These are phyloP conservation scores for Megalops cyprinoides DNA, from an alignment of 2,797 vertebrate species.

Conservation along the genomic window DNA sequence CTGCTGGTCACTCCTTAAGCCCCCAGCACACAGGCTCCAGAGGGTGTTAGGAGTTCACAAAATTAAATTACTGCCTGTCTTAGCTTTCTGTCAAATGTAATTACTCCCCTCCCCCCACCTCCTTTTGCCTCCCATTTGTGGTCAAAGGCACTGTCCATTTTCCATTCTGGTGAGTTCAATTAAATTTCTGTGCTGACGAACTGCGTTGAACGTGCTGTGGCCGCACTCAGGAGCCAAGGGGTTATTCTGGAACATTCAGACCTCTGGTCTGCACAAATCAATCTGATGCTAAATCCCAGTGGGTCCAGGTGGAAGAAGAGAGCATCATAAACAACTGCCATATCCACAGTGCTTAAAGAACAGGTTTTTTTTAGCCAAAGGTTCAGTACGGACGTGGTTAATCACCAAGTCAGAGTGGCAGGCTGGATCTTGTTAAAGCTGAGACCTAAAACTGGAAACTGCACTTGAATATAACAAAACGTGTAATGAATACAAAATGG, in stretches of 20 bases:
- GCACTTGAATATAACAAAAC: constrained; percentile 58
- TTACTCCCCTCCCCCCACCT: background rate
- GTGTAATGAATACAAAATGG: constrained; percentile 53
- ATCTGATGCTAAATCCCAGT: constrained; percentile 62
- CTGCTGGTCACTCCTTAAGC: constrained; percentile 50
- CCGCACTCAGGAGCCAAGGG: constrained; percentile 49
- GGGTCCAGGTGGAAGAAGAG: background rate
- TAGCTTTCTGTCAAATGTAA: constrained; percentile 45
- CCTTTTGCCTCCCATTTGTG: too few relatives aligned
- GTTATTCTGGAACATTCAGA: constrained; percentile 57
- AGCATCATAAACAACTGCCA: constrained; percentile 48
- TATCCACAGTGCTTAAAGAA: constrained; percentile 66
- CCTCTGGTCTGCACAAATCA: constrained; percentile 62
- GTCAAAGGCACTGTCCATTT: background rate
- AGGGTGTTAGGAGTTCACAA: constrained; percentile 57
- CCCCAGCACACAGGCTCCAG: constrained; percentile 53
- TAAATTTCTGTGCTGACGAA: constrained; percentile 7
- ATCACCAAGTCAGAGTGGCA: constrained; percentile 59
- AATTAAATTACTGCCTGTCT: constrained; percentile 59
- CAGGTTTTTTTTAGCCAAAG: constrained; percentile 63
- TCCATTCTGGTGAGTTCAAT: background rate
- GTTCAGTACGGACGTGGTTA: constrained; percentile 29
- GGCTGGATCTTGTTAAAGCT: constrained; percentile 67
- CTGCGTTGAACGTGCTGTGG: background rate
- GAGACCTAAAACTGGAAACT: constrained; percentile 60